Percentiles rank a stretch among this genome's conserved stretches.
phyloP scores from a whole-genome alignment of 2,888 invertebrate species.

The Sphaeridia pumilis region DNA sequence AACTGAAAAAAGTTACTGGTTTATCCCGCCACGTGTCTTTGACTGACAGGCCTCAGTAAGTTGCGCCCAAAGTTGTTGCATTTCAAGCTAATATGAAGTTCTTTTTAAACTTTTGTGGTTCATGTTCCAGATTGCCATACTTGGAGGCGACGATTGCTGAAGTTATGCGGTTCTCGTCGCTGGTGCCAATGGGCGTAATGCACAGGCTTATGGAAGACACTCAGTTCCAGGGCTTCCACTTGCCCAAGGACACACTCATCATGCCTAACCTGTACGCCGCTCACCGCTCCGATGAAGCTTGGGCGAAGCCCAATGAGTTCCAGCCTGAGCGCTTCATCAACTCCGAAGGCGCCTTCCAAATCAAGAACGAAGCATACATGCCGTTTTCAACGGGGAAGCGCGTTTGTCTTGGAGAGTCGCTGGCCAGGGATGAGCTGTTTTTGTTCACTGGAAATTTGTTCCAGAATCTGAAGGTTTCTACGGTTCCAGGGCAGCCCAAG shows the following conservation, averaged over 20 bases:
- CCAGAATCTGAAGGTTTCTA: constrained; percentile 8
- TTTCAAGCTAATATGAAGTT: not conserved
- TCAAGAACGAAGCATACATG: constrained; percentile 13
- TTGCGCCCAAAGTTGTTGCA: not conserved
- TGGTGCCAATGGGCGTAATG: constrained; percentile 11
- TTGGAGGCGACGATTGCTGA: constrained; percentile 22
- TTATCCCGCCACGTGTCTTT: constrained; percentile 19
- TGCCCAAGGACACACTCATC: constrained; percentile 12
- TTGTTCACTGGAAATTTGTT: constrained; percentile 12
- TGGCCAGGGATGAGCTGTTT: constrained; percentile 11
- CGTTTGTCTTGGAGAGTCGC: constrained; percentile 8
- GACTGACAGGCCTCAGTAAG: constrained; percentile 19
- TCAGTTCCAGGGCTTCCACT: constrained; percentile 9
- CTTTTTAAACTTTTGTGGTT: not conserved
- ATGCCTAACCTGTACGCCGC: constrained; percentile 15
- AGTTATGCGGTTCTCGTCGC: constrained; percentile 13
- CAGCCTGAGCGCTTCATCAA: constrained; percentile 13
- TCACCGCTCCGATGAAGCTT: constrained; percentile 1
- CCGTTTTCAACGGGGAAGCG: constrained; percentile 4
- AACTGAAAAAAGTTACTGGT: constrained; percentile 26
- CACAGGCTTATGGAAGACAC: constrained; percentile 8
- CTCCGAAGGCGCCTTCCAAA: not conserved
- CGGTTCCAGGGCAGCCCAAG: constrained; percentile 9
- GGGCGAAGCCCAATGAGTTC: constrained; percentile 15
- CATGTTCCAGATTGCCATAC: constrained; percentile 15